Base-by-base conservation (phyloP, 2,113 vertebrate genomes). In the Megaptera novaeangliae region DNA sequence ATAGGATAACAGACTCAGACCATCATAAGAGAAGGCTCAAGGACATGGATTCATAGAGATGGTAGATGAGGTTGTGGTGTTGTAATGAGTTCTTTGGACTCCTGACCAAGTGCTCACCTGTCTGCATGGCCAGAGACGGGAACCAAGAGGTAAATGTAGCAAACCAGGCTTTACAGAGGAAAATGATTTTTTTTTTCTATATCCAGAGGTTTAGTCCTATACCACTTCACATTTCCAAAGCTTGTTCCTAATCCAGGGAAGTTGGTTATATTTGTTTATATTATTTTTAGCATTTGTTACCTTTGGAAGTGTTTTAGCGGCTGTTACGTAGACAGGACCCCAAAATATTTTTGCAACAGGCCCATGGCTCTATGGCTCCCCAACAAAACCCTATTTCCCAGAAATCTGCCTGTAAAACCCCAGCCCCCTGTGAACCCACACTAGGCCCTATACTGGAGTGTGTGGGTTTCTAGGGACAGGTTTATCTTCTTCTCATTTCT, bases 401-500 rank as follows among this genome's bases (percentile, higher is more conserved):
- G 88, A 93, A 92, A 88, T 31, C 69, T 96, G 52, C 71, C 72
- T 23, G 7, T 20, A 80, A 97, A 96, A 63, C 29, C 71, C 14
- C 52, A 88, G 63, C 2, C 29, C 36, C 3, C 57, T 20, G 5
- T n/a, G 41, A 94, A 36, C 63, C 29, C 36, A 88, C 52, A 55
- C 27, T 46, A 68, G n/a, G 39, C 59, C 41, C 72, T 77, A 18
- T 55, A 59, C 18, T 10, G 3, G 63, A 96, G 59, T 9, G 4
- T 74, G 57, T 25, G 39, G 83, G 49, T 82, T 98, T 72, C 75
- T 52, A 94, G 92, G 92, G 46, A 96, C 80, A 86, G 55, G 41
- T 95, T 88, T 93, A 94, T 93, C 92, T 83, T 98, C 87, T 74
- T 92, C 94, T 93, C 95, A 74, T 98, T 98, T 95, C 87, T 98